Evolutionary conservation across 2,888 invertebrate genomes (phyloP), one percentile per base, ranked within the genome.

Genomic region (Ochropacha duplaris): DNA sequence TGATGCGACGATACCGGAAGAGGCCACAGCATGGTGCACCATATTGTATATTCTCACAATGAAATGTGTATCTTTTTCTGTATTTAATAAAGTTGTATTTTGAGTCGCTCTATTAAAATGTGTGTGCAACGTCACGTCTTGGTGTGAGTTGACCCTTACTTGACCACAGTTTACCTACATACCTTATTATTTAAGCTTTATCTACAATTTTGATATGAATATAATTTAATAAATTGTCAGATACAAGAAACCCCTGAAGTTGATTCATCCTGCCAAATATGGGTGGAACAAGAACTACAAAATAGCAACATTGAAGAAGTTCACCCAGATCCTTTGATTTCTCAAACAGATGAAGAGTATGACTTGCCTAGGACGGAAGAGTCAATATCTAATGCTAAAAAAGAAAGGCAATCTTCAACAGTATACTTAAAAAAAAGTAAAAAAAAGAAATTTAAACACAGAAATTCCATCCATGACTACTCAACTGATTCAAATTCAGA

Each of bases 181-280:
- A 24, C 24, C 2, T 2, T 5, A 24, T 24, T 24, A 24, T 24
- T 5, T 24, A 4, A 24, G 24, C 24, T 5, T 24, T 24, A 24
- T 24, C 8, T 8, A 31, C 11, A 4, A 34, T 1, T 14, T 34
- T 50, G 14, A 31, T 22, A 39, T 26, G 60, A 57, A 52, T 50
- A 12, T 28, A 50, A 54, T 62, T 69, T 56, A 0, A 26, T 16
- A 9, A 49, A 71, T 71, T 12, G 11, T 24, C 74, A 90, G 85
- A 57, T 66, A 31, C 83, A 81, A 65, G 83, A 87, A 51, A 58
- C 70, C 16, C 66, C 78, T 39, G 85, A 87, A 66, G 78, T 84
- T 0, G 85, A 86, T 59, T 83, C 84, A 3, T 85, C 89, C 19
- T 79, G 78, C 54, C 84, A 86, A 66, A 76, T 83, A 57, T 89